Evolutionary conservation across 2,797 vertebrate species (phyloP).

Genomic region (Poecile montanus): DNA sequence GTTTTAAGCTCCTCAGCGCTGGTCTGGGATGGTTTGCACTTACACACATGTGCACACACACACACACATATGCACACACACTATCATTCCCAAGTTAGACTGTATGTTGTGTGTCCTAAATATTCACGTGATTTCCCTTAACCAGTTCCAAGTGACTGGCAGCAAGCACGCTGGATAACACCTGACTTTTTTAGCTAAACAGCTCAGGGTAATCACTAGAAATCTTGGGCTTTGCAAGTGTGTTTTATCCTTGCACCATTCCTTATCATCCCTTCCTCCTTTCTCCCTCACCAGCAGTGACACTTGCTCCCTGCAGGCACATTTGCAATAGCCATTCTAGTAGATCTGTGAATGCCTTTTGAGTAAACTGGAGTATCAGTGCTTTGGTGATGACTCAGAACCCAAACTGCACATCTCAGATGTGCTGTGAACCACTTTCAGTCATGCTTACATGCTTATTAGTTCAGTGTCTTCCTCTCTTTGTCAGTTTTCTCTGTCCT

Average conservation of each 20-base stretch:
- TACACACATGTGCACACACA: rapidly evolving
- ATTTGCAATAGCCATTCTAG: background rate
- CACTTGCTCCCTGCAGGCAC: background rate
- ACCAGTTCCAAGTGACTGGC: background rate
- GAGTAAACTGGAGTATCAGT: background rate
- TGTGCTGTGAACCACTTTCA: background rate
- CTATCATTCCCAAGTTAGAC: background rate
- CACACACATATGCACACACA: background rate
- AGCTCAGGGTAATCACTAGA: background rate
- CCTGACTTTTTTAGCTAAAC: background rate
- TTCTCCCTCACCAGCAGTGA: background rate
- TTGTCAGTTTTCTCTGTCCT: background rate
- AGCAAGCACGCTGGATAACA: background rate
- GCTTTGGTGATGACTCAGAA: background rate
- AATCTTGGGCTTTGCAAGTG: background rate
- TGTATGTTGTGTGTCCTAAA: background rate
- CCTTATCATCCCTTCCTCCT: background rate
- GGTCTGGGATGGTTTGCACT: constrained; percentile 13
- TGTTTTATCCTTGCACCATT: background rate
- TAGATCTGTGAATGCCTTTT: background rate
- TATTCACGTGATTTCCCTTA: background rate
- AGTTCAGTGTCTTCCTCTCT: background rate
- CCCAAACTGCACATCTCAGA: background rate
- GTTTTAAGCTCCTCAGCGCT: constrained; percentile 66
- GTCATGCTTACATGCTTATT: background rate